Percentiles rank a stretch among this genome's conserved stretches.
Evolutionary conservation across 2,113 vertebrate species (phyloP).

Genomic region (Podiceps cristatus): DNA sequence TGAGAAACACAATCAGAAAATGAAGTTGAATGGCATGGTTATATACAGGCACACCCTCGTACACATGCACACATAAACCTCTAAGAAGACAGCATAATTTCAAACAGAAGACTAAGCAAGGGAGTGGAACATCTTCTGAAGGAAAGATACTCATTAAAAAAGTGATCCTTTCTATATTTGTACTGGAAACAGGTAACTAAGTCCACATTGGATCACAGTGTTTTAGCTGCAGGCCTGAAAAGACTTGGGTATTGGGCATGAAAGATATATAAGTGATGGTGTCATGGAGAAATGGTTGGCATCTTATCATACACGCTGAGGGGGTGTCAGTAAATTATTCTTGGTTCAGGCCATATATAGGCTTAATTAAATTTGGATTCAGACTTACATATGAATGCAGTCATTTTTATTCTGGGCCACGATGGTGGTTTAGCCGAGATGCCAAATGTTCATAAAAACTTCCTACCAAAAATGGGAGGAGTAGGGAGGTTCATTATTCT

Average conservation of each 20-base stretch:
- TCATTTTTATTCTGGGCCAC: slow-evolving; percentile 40
- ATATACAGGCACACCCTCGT: background rate
- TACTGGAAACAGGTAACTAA: background rate
- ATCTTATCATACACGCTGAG: background rate
- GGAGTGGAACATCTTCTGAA: background rate
- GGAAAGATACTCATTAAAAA: background rate
- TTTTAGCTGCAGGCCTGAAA: background rate
- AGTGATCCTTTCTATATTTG: background rate
- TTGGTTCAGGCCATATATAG: slow-evolving; percentile 50
- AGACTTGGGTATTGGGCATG: background rate
- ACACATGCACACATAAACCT: accelerated
- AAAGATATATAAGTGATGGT: background rate
- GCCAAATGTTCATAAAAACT: slow-evolving; percentile 39
- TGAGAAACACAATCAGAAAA: background rate
- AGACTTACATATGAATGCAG: slow-evolving; percentile 27
- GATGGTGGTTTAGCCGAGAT: slow-evolving; percentile 26
- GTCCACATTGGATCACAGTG: background rate
- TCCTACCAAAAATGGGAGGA: slow-evolving; percentile 59
- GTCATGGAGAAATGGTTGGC: background rate
- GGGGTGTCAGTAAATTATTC: slow-evolving; percentile 20
- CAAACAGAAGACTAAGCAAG: background rate
- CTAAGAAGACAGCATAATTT: background rate
- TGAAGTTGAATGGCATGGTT: background rate
- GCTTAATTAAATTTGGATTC: slow-evolving; percentile 33
- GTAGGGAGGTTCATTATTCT: slow-evolving; percentile 19